A percentile compares a stretch with the other conserved stretches of the same genome.
Evolutionary conservation across 2,888 invertebrate genomes (phyloP).

Genomic region (Caenorhabditis japonica): DNA sequence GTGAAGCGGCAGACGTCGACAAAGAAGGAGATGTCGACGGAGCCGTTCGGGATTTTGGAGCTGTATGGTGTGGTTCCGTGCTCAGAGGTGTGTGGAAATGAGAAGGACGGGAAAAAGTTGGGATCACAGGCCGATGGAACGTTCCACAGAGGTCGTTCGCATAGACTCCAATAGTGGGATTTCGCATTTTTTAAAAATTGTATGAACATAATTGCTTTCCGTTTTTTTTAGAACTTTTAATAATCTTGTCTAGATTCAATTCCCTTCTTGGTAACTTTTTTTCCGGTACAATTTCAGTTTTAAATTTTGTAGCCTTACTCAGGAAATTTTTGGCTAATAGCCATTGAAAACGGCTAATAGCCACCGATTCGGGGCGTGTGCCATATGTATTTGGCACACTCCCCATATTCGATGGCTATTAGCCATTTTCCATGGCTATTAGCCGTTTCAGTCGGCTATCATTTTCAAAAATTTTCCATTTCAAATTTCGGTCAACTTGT

Average conservation of each 20-base stretch:
- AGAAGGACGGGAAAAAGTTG: conserved; percentile 6
- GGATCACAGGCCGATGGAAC: conserved; percentile 49
- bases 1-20: conserved; percentile 27
- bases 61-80: conserved; percentile 49
- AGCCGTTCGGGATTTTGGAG: conserved; percentile 22
- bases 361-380: too few species aligned
- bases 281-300: too few species aligned
- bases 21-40: conserved; percentile 25
- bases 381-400: too few species aligned
- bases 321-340: background rate
- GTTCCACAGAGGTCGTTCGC: conserved; percentile 33
- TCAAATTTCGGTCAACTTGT: too few species aligned
- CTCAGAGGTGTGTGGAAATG: conserved; percentile 18
- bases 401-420: too few species aligned
- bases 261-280: background rate
- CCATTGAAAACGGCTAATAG: too few species aligned
- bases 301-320: too few species aligned
- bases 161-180: conserved; percentile 23
- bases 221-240: background rate
- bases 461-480: too few species aligned
- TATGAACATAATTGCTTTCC: conserved; percentile 46
- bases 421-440: too few species aligned
- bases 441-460: too few species aligned
- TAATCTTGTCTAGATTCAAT: conserved; percentile 7
- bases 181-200: background rate